Evolutionary conservation across 2,113 vertebrate genomes (phyloP).

Genomic region (Anguilla japonica): DNA sequence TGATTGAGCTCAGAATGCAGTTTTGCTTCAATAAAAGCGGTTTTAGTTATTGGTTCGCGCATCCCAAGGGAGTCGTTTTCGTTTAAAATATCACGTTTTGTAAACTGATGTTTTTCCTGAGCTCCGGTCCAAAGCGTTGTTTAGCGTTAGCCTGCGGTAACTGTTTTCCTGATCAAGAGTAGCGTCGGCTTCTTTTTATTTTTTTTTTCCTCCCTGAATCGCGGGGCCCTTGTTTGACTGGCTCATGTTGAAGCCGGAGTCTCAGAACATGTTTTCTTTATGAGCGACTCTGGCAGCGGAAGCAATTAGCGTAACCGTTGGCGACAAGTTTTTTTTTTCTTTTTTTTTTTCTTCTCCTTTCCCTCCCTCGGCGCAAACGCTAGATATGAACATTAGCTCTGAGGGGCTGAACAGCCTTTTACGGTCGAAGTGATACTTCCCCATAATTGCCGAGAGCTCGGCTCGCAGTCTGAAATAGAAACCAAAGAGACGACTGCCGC

Average conservation of each 20-base stretch:
- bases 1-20: neutral
- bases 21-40: neutral
- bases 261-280: slow-evolving; percentile 65
- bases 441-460: slow-evolving; percentile 64
- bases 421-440: slow-evolving; percentile 59
- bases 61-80: neutral
- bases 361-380: slow-evolving; percentile 54
- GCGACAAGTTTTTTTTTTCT: slow-evolving; percentile 56
- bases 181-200: neutral
- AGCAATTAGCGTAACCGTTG: slow-evolving; percentile 72
- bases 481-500: slow-evolving; percentile 28
- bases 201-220: slow-evolving; percentile 14
- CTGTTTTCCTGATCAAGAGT: slow-evolving; percentile 2
- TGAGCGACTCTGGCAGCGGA: slow-evolving; percentile 66
- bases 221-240: slow-evolving; percentile 40
- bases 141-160: neutral
- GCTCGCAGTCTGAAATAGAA: slow-evolving; percentile 58
- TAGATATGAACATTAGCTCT: slow-evolving; percentile 59
- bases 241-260: slow-evolving; percentile 9
- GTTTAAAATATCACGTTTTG: neutral
- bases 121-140: neutral
- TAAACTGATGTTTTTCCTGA: neutral
- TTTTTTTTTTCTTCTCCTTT: too few species aligned
- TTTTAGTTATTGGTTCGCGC: neutral
- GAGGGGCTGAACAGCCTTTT: slow-evolving; percentile 63